phyloP scores from a whole-genome alignment of 2,888 invertebrate species.

The Nebria salina region DNA sequence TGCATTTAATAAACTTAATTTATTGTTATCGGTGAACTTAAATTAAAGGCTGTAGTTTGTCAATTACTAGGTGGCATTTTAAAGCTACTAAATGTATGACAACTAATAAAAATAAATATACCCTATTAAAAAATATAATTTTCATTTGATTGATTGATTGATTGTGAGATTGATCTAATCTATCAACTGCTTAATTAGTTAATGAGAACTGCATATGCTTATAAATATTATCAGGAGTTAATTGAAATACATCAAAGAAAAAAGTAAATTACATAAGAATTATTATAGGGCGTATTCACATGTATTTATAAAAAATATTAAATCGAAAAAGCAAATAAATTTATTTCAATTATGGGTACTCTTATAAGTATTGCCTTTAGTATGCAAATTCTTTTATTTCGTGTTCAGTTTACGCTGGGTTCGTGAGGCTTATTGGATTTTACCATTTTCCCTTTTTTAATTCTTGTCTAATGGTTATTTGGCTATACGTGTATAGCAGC shows the following conservation, averaged over 20 bases:
- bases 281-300: no score
- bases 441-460: background rate
- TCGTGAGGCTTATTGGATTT: background rate
- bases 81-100: no score
- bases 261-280: no score
- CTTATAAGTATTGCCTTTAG: background rate
- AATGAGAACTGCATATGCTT: no score
- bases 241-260: no score
- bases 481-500: slow-evolving; percentile 14
- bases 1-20: slow-evolving; percentile 22
- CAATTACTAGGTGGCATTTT: background rate
- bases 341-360: slow-evolving; percentile 6
- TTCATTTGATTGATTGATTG: no score
- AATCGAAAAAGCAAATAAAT: slow-evolving; percentile 17
- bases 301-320: slow-evolving; percentile 24
- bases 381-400: background rate
- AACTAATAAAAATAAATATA: no score
- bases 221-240: no score
- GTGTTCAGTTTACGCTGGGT: background rate
- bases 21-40: background rate
- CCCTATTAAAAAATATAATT: no score
- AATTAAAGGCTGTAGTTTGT: background rate
- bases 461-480: background rate
- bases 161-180: no score
- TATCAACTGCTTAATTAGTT: no score